Evolutionary conservation across 2,797 vertebrate species (phyloP).

Genomic region (Melanotaenia pygmaea): DNA sequence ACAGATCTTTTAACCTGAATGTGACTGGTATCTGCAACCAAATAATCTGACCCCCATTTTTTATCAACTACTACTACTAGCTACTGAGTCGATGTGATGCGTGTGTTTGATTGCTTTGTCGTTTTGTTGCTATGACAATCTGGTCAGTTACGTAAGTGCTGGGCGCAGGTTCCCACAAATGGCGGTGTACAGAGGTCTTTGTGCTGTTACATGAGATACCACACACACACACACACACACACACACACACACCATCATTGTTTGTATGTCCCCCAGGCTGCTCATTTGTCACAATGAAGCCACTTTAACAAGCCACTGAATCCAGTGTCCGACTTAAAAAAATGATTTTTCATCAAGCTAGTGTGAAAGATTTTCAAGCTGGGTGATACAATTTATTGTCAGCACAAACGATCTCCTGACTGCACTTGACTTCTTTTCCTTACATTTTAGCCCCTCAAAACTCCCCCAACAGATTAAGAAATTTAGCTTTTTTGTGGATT

Average conservation of each 20-base stretch:
- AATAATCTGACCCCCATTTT: constrained; percentile 32
- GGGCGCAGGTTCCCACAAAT: constrained; percentile 42
- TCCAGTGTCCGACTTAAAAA: background rate
- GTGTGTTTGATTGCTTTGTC: constrained; percentile 15
- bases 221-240: constrained; percentile 22
- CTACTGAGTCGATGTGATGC: constrained; percentile 20
- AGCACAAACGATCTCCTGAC: background rate
- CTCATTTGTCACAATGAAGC: constrained; percentile 1
- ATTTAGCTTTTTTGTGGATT: background rate
- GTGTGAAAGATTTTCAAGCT: background rate
- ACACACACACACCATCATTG: constrained; percentile 13
- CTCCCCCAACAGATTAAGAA: background rate
- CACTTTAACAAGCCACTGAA: background rate
- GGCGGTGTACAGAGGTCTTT: constrained; percentile 39
- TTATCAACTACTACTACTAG: constrained; percentile 36
- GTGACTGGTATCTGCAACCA: background rate
- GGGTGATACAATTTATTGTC: background rate
- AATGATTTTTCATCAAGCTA: background rate
- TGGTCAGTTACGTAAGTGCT: constrained; percentile 54
- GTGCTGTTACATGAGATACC: constrained; percentile 54
- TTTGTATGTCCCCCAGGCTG: constrained; percentile 31
- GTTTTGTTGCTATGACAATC: constrained; percentile 55
- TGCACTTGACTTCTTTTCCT: background rate
- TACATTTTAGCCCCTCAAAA: background rate
- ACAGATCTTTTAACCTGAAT: background rate